Evolutionary conservation across 2,113 vertebrate species (phyloP).

Genomic region (Sinocyclocheilus maitianheensis): DNA sequence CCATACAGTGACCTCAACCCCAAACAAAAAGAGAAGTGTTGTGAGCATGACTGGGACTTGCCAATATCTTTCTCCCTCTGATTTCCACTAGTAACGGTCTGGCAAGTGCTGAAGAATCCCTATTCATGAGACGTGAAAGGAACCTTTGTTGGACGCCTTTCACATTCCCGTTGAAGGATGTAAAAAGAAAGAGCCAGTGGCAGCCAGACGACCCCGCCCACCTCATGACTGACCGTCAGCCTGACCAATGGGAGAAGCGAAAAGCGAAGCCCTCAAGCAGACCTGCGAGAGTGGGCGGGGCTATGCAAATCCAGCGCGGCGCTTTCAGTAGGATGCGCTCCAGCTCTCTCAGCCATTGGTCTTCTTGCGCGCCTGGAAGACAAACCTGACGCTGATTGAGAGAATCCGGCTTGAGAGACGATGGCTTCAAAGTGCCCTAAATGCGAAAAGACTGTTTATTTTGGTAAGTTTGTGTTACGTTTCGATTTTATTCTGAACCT

Average conservation of each 20-base stretch:
- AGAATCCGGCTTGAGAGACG: slow-evolving; percentile 32
- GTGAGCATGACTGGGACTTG: slow-evolving; percentile 29
- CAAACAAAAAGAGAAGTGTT: slow-evolving; percentile 38
- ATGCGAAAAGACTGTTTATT: slow-evolving; percentile 95
- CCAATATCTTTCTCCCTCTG: slow-evolving; percentile 35
- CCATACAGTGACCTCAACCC: background rate
- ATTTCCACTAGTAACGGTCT: slow-evolving; percentile 54
- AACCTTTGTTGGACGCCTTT: slow-evolving; percentile 68
- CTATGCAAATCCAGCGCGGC: slow-evolving; percentile 67
- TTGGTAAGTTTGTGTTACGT: slow-evolving; percentile 78
- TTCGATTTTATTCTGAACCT: background rate
- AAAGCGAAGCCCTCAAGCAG: slow-evolving; percentile 47
- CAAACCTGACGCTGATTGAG: background rate
- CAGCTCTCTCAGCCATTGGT: slow-evolving; percentile 34
- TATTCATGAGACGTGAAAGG: slow-evolving; percentile 73
- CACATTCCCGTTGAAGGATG: slow-evolving; percentile 56
- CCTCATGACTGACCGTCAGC: slow-evolving; percentile 42
- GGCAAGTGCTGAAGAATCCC: slow-evolving; percentile 68
- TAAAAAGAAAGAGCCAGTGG: slow-evolving; percentile 61
- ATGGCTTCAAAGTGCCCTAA: slow-evolving; percentile 96
- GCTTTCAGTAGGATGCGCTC: slow-evolving; percentile 61
- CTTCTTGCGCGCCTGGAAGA: slow-evolving; percentile 58
- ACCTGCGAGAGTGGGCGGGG: slow-evolving; percentile 57
- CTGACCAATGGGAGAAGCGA: slow-evolving; percentile 41
- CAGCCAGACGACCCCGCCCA: slow-evolving; percentile 59